phyloP scores from a whole-genome alignment of 2,888 invertebrate genomes.

The Pollenia labialis region DNA sequence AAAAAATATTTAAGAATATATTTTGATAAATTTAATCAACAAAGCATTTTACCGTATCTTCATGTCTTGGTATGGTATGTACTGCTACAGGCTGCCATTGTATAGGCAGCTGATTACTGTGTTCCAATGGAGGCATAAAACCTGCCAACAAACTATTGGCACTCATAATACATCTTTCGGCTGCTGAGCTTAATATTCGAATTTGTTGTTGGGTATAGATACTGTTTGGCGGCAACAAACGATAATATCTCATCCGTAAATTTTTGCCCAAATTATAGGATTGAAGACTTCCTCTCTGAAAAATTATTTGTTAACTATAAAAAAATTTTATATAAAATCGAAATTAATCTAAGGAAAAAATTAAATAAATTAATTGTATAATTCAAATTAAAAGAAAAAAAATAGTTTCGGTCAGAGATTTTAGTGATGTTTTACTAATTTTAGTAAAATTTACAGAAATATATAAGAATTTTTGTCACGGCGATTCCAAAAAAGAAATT shows the following conservation, averaged over 20 bases:
- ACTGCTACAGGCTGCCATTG: conserved; percentile 95
- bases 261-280: conserved; percentile 90
- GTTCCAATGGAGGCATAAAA: conserved; percentile 84
- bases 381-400: no score
- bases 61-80: conserved; percentile 88
- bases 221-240: conserved; percentile 86
- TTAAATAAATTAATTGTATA: no score
- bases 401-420: no score
- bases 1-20: neutral
- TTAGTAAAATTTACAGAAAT: no score
- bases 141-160: conserved; percentile 91
- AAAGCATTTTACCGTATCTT: conserved; percentile 87
- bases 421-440: no score
- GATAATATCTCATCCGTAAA: conserved; percentile 88
- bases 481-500: no score
- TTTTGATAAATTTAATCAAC: conserved; percentile 69
- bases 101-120: conserved; percentile 82
- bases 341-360: no score
- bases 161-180: conserved; percentile 92
- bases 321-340: no score
- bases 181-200: conserved; percentile 89
- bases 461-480: no score
- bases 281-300: conserved; percentile 90
- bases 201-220: conserved; percentile 87
- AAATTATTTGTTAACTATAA: conserved; percentile 56